Conservation (phyloP, 2,888 invertebrate genomes). For the Rugalucina vietnamica region DNA sequence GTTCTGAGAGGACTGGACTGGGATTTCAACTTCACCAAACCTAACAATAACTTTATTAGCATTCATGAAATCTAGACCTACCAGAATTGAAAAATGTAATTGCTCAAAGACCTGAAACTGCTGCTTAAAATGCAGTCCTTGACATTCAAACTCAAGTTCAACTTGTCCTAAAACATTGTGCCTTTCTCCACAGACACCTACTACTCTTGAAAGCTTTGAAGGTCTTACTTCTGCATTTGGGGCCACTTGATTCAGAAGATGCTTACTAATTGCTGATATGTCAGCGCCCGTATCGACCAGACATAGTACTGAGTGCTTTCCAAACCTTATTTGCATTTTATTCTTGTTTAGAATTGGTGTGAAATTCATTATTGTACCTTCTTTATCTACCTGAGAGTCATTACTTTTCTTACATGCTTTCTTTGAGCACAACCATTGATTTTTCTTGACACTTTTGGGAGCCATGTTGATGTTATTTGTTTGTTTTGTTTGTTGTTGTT, state of each 20-base stretch:
- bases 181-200: too few relatives aligned
- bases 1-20: not conserved
- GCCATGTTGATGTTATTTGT: too few relatives aligned
- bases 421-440: conserved; percentile 8
- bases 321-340: not conserved
- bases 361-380: not conserved
- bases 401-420: not conserved
- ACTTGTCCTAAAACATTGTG: not conserved
- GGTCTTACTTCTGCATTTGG: not conserved
- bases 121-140: not conserved
- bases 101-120: not conserved
- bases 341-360: conserved; percentile 3
- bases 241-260: conserved; percentile 4
- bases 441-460: too few relatives aligned
- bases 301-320: not conserved
- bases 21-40: not conserved
- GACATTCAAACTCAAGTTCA: not conserved
- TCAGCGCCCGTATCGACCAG: conserved; percentile 3
- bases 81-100: not conserved
- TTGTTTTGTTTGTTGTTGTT: too few relatives aligned
- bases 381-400: not conserved
- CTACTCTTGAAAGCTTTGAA: not conserved
- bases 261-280: not conserved
- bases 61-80: not conserved
- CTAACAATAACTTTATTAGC: not conserved